Base-by-base conservation (phyloP, 2,797 vertebrate genomes). In the Trachops cirrhosus region DNA sequence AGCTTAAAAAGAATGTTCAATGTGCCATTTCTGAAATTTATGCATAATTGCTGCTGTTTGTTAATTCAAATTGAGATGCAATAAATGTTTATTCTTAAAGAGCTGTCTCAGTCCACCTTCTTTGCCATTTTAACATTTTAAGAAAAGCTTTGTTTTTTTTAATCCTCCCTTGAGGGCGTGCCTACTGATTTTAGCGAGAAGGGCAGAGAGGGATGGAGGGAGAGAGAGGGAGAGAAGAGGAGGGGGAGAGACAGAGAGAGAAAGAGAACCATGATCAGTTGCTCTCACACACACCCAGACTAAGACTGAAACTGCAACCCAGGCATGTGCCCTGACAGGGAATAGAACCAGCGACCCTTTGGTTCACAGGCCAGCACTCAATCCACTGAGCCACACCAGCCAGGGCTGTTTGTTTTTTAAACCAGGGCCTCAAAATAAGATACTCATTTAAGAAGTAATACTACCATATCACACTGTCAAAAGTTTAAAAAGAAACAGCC, bases 121-220 rank as follows among this genome's bases (percentile, higher is more conserved):
- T 75, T 29, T 84, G 73, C n/a, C 83, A 74, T 82, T 86, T 90
- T 78, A 86, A 91, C 32, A 34, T 39, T 86, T 86, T 84, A 94
- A 85, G 73, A 54, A 52, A 91, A 59, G 15, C 29, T 62, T 62
- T 62, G 50, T 29, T 59, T 59, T 62, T 64, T 64, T 64, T 64
- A 64, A 64, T 64, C 62, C 14, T 64, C 32, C 14, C 29, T 29
- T n/a, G 15, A 64, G 62, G 62, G n/a, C 29, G n/a, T 32, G 29
- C 29, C 29, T 64, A 64, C 29, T 64, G 32, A 64, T n/a, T 64
- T 64, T 64, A 62, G 29, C n/a, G 62, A n/a, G 32, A n/a, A 29
- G 29, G 6, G 59, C 14, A n/a, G 62, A 15, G 62, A n/a, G 62
- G 32, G 32, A 62, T 5, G 10, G 57, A 59, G 57, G 29, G 62